phyloP scores from a whole-genome alignment of 1,140 invertebrate species.

The Sipha flava region DNA sequence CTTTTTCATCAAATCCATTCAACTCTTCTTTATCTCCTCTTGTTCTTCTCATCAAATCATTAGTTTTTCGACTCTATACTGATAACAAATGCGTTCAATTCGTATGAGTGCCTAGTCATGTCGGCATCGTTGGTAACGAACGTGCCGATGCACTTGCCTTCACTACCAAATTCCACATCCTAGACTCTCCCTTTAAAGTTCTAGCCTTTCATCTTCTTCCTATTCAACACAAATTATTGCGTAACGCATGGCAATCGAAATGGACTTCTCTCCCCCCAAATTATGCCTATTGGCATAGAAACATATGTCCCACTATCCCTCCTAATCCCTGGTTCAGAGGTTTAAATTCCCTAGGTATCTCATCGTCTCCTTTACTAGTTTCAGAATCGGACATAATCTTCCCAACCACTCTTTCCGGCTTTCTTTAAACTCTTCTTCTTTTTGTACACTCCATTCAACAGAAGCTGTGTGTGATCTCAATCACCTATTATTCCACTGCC shows the following conservation, averaged over 20 bases:
- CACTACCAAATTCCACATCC: background rate
- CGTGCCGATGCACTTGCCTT: too few relatives aligned
- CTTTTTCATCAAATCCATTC: too few relatives aligned
- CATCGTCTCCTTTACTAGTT: background rate
- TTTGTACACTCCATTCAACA: background rate
- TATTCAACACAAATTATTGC: background rate
- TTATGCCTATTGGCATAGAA: background rate
- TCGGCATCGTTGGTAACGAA: too few relatives aligned
- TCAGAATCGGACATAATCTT: background rate
- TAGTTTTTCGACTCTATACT: too few relatives aligned
- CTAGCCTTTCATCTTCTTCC: background rate
- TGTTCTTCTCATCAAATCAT: too few relatives aligned
- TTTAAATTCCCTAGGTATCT: background rate
- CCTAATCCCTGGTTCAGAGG: background rate
- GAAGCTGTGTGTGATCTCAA: too few relatives aligned
- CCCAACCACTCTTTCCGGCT: background rate
- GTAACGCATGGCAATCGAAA: background rate
- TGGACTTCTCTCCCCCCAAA: background rate
- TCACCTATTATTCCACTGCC: too few relatives aligned
- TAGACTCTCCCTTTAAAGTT: background rate
- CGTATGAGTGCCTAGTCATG: too few relatives aligned
- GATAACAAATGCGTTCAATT: too few relatives aligned
- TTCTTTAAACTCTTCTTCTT: background rate
- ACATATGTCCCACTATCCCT: background rate
- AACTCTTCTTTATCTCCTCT: too few relatives aligned